A percentile compares a stretch with the other conserved stretches of the same genome.
These are phyloP conservation scores for Anableps anableps DNA, from an alignment of 2,797 vertebrate species.

Conservation along the genomic window DNA sequence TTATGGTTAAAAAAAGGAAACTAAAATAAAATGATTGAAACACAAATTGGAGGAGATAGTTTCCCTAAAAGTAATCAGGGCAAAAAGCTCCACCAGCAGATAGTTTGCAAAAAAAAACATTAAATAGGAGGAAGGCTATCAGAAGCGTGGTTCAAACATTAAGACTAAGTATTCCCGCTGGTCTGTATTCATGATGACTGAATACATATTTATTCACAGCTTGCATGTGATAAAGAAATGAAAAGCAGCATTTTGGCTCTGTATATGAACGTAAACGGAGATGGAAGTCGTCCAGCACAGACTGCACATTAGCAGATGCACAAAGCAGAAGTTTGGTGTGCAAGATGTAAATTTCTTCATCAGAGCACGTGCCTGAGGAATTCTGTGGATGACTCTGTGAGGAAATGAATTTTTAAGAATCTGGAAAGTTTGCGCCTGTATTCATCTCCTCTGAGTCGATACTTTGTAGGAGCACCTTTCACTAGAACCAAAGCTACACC, in stretches of 20 bases:
- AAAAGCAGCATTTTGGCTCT: neutral
- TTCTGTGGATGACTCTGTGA: too few relatives aligned
- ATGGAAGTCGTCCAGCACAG: neutral
- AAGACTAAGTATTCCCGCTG: neutral
- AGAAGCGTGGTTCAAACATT: neutral
- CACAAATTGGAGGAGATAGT: neutral
- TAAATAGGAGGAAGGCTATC: neutral
- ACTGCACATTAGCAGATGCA: neutral
- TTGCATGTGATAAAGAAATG: accelerated
- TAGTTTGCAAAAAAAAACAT: neutral
- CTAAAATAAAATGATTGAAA: neutral
- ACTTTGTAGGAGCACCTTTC: neutral
- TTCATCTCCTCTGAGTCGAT: too few relatives aligned
- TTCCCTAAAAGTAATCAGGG: neutral
- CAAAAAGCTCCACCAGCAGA: neutral
- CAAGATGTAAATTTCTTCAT: neutral
- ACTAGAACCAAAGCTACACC: too few relatives aligned
- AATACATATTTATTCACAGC: neutral
- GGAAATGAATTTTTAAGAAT: too few relatives aligned
- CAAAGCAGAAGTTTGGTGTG: neutral
- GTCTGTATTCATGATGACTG: neutral
- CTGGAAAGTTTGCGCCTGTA: too few relatives aligned
- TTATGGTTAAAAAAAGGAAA: neutral
- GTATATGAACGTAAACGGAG: neutral
- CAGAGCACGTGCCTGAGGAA: neutral